Percentiles rank a stretch among this genome's conserved stretches.
Evolutionary conservation across 2,797 vertebrate species (phyloP).

Genomic region (Tokudaia muenninki): DNA sequence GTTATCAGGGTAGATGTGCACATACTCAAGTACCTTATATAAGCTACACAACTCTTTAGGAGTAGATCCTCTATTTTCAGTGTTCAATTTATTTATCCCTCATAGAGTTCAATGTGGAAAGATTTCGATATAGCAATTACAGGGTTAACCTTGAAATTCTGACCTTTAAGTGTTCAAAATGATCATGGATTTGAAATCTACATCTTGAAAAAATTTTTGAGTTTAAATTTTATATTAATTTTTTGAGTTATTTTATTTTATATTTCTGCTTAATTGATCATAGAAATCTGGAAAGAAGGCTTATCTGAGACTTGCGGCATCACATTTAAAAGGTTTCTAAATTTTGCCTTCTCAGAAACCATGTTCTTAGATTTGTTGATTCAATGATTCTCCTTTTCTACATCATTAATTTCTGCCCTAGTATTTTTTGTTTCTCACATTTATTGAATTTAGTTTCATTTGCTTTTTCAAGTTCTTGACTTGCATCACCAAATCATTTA

Average conservation of each 20-base stretch:
- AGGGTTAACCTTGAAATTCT: neutral
- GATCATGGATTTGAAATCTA: neutral
- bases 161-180: neutral
- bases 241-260: neutral
- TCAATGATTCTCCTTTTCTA: neutral
- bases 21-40: neutral
- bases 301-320: neutral
- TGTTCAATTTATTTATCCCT: neutral
- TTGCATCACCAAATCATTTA: neutral
- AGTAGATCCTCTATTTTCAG: neutral
- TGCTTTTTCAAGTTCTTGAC: neutral
- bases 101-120: neutral
- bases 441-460: neutral
- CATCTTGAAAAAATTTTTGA: neutral
- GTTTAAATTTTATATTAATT: neutral
- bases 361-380: neutral
- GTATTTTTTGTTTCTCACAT: neutral
- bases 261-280: neutral
- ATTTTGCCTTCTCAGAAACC: neutral
- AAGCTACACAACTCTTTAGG: neutral
- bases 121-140: neutral
- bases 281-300: neutral
- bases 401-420: neutral
- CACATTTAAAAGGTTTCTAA: neutral
- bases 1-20: accelerated